Percentiles rank a stretch among this genome's conserved stretches.
These are phyloP conservation scores for Drosophila prostipennis DNA, from an alignment of 2,888 invertebrate genomes.

Conservation along the genomic window DNA sequence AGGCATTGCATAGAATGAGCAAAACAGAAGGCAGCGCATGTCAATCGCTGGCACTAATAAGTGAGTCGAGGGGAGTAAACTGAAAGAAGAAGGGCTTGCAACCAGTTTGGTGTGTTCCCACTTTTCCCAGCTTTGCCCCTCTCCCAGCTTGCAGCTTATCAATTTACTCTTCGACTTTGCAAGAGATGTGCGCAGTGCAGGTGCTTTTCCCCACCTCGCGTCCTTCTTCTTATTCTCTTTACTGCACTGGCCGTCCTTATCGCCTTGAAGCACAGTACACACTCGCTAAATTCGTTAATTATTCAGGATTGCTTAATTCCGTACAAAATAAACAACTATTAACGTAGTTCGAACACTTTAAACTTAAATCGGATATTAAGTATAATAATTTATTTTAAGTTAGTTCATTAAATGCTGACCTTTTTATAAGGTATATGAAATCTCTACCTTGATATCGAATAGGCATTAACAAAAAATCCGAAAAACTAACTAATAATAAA, in stretches of 20 bases:
- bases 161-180: slow-evolving; percentile 66
- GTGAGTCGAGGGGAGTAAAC: slow-evolving; percentile 19
- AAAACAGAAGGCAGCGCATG: slow-evolving; percentile 61
- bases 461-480: too few species aligned
- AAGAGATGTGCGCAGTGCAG: slow-evolving; percentile 49
- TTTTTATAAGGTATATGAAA: too few species aligned
- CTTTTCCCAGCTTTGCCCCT: slow-evolving; percentile 4
- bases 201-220: slow-evolving; percentile 48
- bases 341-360: too few species aligned
- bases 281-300: not conserved
- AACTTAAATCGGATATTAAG: too few species aligned
- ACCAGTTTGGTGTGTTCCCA: slow-evolving; percentile 51
- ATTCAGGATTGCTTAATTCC: not conserved
- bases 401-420: too few species aligned
- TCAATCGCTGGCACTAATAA: slow-evolving; percentile 70
- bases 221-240: slow-evolving; percentile 1
- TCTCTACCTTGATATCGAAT: too few species aligned
- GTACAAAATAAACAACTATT: too few species aligned
- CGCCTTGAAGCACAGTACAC: slow-evolving; percentile 12
- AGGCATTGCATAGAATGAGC: slow-evolving; percentile 4
- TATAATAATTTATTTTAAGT: too few species aligned
- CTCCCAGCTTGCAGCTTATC: slow-evolving; percentile 66
- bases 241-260: slow-evolving; percentile 1
- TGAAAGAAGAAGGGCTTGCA: slow-evolving; percentile 13
- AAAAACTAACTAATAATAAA: too few species aligned